phyloP scores from a whole-genome alignment of 2,113 vertebrate species.

The Nestor notabilis region DNA sequence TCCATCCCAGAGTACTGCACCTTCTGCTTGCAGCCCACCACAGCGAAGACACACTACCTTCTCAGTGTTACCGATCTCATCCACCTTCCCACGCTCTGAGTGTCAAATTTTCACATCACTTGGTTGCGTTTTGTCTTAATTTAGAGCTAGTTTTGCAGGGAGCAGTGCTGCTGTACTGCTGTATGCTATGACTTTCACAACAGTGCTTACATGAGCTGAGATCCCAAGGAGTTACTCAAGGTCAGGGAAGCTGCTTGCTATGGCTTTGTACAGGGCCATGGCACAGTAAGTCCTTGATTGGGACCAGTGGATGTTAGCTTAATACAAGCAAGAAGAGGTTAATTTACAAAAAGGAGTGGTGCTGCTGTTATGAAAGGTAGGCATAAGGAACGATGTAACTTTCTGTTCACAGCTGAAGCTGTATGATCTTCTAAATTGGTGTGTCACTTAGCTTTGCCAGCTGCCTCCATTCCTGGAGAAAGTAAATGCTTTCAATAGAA shows the following conservation, averaged over 20 bases:
- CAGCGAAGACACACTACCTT: neutral
- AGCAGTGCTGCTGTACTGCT: neutral
- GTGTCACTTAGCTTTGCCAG: neutral
- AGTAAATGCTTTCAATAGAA: neutral
- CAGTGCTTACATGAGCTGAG: neutral
- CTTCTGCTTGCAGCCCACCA: neutral
- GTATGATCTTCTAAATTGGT: neutral
- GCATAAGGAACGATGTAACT: neutral
- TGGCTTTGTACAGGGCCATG: neutral
- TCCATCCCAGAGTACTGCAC: neutral
- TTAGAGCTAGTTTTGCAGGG: neutral
- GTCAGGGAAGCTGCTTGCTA: neutral
- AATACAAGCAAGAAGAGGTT: neutral
- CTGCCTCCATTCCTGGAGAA: neutral
- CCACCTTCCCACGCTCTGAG: neutral
- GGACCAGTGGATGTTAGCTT: neutral
- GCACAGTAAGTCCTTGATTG: neutral
- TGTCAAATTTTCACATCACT: neutral
- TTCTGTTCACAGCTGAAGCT: neutral
- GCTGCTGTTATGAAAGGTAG: neutral
- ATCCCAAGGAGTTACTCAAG: neutral
- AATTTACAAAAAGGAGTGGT: neutral
- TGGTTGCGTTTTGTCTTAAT: neutral
- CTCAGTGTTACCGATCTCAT: neutral
- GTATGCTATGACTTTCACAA: neutral